Conservation (phyloP, 2,113 vertebrate species). For the Saccopteryx bilineata region DNA sequence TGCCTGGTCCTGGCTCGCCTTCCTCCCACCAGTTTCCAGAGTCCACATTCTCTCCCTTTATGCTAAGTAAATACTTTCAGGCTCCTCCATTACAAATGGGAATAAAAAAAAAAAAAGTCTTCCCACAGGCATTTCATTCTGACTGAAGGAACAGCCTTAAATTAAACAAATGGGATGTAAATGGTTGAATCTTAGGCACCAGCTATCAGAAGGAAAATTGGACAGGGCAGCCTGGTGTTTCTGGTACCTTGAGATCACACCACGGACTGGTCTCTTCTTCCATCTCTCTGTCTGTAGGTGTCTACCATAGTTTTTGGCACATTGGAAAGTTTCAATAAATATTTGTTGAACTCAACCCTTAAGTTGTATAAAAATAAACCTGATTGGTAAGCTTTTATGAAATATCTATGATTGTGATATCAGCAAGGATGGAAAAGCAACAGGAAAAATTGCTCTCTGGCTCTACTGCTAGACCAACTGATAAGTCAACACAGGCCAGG, state of each 20-base stretch:
- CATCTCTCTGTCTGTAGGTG: accelerated
- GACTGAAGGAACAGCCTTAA: background rate
- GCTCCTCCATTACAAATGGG: background rate
- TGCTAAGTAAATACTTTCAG: background rate
- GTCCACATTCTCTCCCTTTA: background rate
- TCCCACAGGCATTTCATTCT: background rate
- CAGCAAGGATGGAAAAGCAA: background rate
- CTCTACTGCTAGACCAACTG: background rate
- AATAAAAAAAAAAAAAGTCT: background rate
- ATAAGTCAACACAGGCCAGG: background rate
- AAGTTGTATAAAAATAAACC: conserved; percentile 18
- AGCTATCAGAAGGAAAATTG: too few species aligned
- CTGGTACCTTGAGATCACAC: background rate
- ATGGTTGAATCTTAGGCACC: background rate
- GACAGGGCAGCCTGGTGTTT: background rate
- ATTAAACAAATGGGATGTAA: background rate
- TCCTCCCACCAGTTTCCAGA: background rate
- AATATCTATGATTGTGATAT: background rate
- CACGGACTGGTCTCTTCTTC: background rate
- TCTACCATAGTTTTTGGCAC: background rate
- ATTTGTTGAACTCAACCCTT: background rate
- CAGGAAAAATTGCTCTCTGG: background rate
- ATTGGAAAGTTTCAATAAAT: background rate
- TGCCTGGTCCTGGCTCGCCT: background rate
- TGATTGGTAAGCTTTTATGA: background rate